Percentiles rank a stretch among this genome's conserved stretches.
phyloP scores from a whole-genome alignment of 2,888 invertebrate genomes.

The Xylota segnis region DNA sequence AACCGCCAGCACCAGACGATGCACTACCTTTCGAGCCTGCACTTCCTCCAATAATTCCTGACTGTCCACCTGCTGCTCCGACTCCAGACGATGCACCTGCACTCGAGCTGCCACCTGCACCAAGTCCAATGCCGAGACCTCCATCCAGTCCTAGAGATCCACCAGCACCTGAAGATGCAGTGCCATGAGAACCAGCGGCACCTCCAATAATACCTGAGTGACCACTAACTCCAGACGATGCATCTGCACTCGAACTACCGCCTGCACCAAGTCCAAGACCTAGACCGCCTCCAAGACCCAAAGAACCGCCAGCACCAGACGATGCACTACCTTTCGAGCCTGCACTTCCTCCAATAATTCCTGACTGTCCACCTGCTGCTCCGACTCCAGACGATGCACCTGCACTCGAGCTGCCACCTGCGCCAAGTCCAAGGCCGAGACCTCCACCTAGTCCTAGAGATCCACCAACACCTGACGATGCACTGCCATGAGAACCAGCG shows the following conservation, averaged over 20 bases:
- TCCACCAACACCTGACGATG: slow-evolving; percentile 6
- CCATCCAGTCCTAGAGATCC: slow-evolving; percentile 3
- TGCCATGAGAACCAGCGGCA: not conserved
- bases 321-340: not conserved
- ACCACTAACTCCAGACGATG: slow-evolving; percentile 3
- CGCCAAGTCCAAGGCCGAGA: slow-evolving; percentile 20
- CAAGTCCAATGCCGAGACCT: not conserved
- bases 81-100: slow-evolving; percentile 13
- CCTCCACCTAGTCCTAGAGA: slow-evolving; percentile 16
- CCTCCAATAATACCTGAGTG: not conserved
- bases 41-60: not conserved
- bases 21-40: not conserved
- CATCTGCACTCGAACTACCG: not conserved
- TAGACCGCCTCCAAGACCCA: slow-evolving; percentile 9
- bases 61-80: not conserved
- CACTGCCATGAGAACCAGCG: not conserved
- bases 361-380: not conserved
- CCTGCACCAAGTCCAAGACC: slow-evolving; percentile 6
- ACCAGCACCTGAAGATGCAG: not conserved
- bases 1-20: slow-evolving; percentile 11
- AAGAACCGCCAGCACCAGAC: slow-evolving; percentile 9
- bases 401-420: not conserved
- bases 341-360: not conserved
- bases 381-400: slow-evolving; percentile 1
- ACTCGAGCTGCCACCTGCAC: not conserved